phyloP scores from a whole-genome alignment of 2,797 vertebrate genomes.

The Parauchenoglanis punctatus region DNA sequence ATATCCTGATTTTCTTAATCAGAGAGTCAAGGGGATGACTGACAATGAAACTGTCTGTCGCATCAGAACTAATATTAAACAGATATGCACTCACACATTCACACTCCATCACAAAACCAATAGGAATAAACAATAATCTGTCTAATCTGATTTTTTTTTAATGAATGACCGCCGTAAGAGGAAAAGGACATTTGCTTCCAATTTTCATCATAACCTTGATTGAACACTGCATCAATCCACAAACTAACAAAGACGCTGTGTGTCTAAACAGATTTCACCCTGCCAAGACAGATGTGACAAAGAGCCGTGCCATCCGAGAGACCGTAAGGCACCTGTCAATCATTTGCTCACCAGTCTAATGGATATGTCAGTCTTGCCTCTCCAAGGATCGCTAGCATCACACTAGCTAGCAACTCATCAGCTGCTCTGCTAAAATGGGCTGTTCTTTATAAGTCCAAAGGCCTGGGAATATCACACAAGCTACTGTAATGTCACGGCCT shows the following conservation, averaged over 20 bases:
- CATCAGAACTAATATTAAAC: neutral
- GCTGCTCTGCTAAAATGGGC: neutral
- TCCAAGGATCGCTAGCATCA: constrained; percentile 18
- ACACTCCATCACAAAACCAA: neutral
- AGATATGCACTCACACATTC: neutral
- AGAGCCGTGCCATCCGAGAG: constrained; percentile 9
- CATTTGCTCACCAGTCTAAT: constrained; percentile 36
- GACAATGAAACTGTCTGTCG: neutral
- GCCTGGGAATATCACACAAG: neutral
- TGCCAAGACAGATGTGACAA: neutral
- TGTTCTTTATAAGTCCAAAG: neutral
- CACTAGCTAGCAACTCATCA: neutral
- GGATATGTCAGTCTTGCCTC: constrained; percentile 36
- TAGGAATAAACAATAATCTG: neutral
- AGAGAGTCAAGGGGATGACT: neutral
- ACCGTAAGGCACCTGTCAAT: constrained; percentile 33
- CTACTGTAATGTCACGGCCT: neutral
- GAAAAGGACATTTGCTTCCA: neutral
- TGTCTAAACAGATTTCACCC: neutral
- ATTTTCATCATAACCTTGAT: neutral
- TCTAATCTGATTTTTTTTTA: neutral
- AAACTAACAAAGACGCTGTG: neutral
- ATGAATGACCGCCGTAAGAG: neutral
- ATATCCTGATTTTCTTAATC: neutral
- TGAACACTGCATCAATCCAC: neutral